Evolutionary conservation across 2,113 vertebrate genomes (phyloP), one percentile per base, ranked within the genome.

Genomic region (Eudorcas thomsonii): DNA sequence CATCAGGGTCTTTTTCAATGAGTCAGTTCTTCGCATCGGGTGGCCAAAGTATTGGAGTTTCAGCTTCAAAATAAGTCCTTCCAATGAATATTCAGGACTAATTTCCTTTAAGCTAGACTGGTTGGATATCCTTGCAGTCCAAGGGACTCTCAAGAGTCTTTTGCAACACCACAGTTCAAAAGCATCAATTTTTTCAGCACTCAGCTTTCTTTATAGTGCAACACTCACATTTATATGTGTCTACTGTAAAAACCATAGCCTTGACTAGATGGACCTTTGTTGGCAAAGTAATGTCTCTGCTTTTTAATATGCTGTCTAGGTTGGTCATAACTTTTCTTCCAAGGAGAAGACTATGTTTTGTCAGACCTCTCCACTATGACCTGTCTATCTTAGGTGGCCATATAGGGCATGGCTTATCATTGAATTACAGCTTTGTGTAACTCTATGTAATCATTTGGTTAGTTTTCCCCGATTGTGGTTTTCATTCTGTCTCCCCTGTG

Each of bases 321-420:
- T 25, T 39, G n/a, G n/a, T 74, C n/a, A 74, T 74, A 74, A 74
- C 19, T 71, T 71, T 71, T 71, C 67, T 71, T 6, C n/a, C n/a
- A 71, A 71, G 64, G n/a, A 71, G 19, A 12, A 39, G 19, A 39
- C n/a, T 71, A 39, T 71, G 1, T 71, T 71, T 23, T 39, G 19
- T 36, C 67, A 71, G 67, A 39, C 19, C 19, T 71, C 19, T 39
- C 67, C 19, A 71, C 67, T 71, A 39, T 71, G n/a, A 71, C n/a
- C 19, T 71, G 19, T 71, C n/a, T 39, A 21, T 71, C n/a, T 39
- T 23, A 39, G 67, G 19, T 71, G n/a, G 67, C 67, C 67, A 6
- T 23, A 71, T 39, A 6, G 19, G 67, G n/a, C 67, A 23, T 36
- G n/a, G 67, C 19, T 71, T 39, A 39, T 71, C 2, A 0, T 23